These are phyloP conservation scores for Pseudochirops corinnae DNA, from an alignment of 2,797 vertebrate genomes.

Conservation along the genomic window DNA sequence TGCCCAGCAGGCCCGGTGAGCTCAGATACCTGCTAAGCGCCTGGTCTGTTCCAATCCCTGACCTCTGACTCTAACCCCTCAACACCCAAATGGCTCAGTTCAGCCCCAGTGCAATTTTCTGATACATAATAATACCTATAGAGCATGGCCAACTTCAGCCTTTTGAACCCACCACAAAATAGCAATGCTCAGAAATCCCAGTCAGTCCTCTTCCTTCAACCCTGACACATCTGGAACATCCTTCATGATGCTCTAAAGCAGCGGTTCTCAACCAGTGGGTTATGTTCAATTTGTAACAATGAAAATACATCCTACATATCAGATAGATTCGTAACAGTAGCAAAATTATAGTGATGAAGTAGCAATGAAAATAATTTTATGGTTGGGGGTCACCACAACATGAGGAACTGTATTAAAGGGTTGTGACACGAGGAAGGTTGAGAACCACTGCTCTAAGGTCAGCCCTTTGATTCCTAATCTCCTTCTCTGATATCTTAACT, in stretches of 20 bases:
- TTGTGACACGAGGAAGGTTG: too few relatives aligned
- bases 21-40: neutral
- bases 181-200: neutral
- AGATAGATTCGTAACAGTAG: too few relatives aligned
- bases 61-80: neutral
- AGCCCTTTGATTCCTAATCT: neutral
- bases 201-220: neutral
- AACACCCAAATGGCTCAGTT: neutral
- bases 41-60: neutral
- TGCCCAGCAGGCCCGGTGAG: conserved; percentile 93
- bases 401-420: too few relatives aligned
- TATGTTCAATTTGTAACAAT: too few relatives aligned
- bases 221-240: neutral
- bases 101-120: neutral
- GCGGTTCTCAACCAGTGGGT: too few relatives aligned
- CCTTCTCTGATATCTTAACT: conserved; percentile 39
- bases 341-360: too few relatives aligned
- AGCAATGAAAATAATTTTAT: too few relatives aligned
- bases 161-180: neutral
- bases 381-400: too few relatives aligned
- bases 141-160: neutral
- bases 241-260: too few relatives aligned
- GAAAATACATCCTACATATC: too few relatives aligned
- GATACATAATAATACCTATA: neutral
- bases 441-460: neutral